Evolutionary conservation across 2,797 vertebrate genomes (phyloP), one percentile per base, ranked within the genome.

Genomic region (Anguilla anguilla): DNA sequence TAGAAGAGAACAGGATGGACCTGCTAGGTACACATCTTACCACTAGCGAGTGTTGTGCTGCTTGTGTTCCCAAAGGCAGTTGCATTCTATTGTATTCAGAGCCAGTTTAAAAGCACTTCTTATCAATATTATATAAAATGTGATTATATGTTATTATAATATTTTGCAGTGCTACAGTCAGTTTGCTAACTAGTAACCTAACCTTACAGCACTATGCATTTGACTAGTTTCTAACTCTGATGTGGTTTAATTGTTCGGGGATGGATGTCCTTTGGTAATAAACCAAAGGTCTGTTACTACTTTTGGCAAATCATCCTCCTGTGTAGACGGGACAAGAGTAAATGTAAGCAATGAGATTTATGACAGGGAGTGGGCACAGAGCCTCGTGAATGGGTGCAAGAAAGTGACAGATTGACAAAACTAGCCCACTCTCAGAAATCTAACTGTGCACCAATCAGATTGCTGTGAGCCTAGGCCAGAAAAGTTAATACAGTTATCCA

Each of bases 1-100:
- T 99, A 92, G 98, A 99, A 90, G 98, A 99, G 90, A 96, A 97
- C 87, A 95, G 91, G 90, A 96, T 99, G 93, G 95, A 95, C 89
- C 92, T 96, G 43, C 93, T 99, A 86, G 98, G 99, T 99, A 97
- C 96, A 53, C 4, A 7, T 51, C 72, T 72, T 28, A 49, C 57
- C 64, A 17, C 19, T 22, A 51, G 77, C 72, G 2, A 6, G 2
- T 5, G 5, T 17, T 46, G 17, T 6, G 15, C 31, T 46, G 1
- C 39, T 39, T 46, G 74, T 11, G 2, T 6, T 82, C 22, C 43
- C 3, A 11, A 82, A 35, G 64, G 43, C 46, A 51, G n/a, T 79
- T 19, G 6, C 74, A 43, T 77, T 77, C 28, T 39, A 17, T 77
- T 77, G 72, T 77, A 77, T 77, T 6, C 39, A 10, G 10, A 35